phyloP scores from a whole-genome alignment of 1,140 invertebrate genomes.

The Atopsyche davidsoni region DNA sequence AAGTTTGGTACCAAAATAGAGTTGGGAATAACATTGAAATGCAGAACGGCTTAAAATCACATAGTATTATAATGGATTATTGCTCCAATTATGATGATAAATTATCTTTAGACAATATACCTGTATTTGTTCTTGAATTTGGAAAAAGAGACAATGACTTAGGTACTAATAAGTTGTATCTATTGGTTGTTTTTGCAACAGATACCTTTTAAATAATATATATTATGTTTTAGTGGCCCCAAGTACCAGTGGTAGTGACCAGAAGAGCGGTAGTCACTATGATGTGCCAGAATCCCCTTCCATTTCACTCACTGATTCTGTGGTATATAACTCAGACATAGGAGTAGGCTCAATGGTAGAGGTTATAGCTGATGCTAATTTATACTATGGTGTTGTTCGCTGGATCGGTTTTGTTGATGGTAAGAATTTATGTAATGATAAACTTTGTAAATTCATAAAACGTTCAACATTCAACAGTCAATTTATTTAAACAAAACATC shows the following conservation, averaged over 20 bases:
- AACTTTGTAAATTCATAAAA: neutral
- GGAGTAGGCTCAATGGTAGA: slow-evolving; percentile 71
- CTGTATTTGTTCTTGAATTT: slow-evolving; percentile 28
- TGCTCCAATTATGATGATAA: slow-evolving; percentile 26
- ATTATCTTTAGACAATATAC: slow-evolving; percentile 24
- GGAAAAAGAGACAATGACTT: slow-evolving; percentile 13
- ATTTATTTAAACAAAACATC: too few species aligned
- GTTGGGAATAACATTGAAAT: slow-evolving; percentile 7
- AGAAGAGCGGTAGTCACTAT: slow-evolving; percentile 19
- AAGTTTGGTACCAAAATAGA: slow-evolving; percentile 14
- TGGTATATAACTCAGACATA: slow-evolving; percentile 46
- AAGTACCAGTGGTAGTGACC: slow-evolving; percentile 16
- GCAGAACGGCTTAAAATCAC: slow-evolving; percentile 10
- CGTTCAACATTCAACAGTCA: too few species aligned
- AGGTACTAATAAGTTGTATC: neutral
- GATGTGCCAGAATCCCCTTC: slow-evolving; percentile 18
- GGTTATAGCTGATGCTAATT: slow-evolving; percentile 54
- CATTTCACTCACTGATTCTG: slow-evolving; percentile 18
- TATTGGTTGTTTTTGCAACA: neutral
- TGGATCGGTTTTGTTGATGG: slow-evolving; percentile 75
- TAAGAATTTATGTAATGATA: slow-evolving; percentile 54
- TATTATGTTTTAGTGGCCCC: slow-evolving; percentile 19
- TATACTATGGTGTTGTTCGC: slow-evolving; percentile 73
- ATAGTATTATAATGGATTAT: slow-evolving; percentile 26
- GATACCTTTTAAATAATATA: too few species aligned